Base-by-base conservation (phyloP, 2,113 vertebrate species). In the Oryzias melastigma region DNA sequence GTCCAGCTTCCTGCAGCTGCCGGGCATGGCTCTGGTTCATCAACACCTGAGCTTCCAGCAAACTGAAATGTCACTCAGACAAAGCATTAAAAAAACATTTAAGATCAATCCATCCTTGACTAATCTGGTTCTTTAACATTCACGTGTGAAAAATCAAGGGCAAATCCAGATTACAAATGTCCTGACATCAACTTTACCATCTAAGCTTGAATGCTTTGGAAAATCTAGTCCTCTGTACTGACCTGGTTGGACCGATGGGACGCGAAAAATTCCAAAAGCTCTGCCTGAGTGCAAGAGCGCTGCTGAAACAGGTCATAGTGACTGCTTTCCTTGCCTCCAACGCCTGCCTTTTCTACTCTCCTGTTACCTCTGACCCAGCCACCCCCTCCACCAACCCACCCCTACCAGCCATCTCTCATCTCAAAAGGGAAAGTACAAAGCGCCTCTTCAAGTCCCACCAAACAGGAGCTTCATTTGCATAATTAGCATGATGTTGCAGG, bases 381-480 rank as follows among this genome's bases (percentile, higher is more conserved):
- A 17, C n/a, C 19, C 51, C 40, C 20, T 8, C 22, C 44, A 27
- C 15, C 14, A 17, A 17, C 3, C 22, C 46, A 18, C 12, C 46
- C 46, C 10, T 18, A 44, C 8, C n/a, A 17, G 3, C 42, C 43
- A 5, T 29, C 53, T 46, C 55, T 51, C 22, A 52, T 45, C 74
- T 65, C 61, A 54, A 55, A 57, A 68, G 78, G 52, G 62, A 52
- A 62, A 74, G 68, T 58, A 88, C 84, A 88, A 83, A 83, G 84
- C 62, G 67, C 66, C 84, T 80, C 78, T 85, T 85, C 71, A 80
- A 52, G 71, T 59, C 64, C 59, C 69, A 72, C 65, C 7, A n/a
- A 35, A 42, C 44, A 43, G 52, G 16, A 3, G 7, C 62, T 1
- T 27, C 22, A 77, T 88, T 88, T 88, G 82, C 86, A 86, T 88